Base-by-base conservation (phyloP, 2,888 invertebrate species). In the Steinernema scapterisci region DNA sequence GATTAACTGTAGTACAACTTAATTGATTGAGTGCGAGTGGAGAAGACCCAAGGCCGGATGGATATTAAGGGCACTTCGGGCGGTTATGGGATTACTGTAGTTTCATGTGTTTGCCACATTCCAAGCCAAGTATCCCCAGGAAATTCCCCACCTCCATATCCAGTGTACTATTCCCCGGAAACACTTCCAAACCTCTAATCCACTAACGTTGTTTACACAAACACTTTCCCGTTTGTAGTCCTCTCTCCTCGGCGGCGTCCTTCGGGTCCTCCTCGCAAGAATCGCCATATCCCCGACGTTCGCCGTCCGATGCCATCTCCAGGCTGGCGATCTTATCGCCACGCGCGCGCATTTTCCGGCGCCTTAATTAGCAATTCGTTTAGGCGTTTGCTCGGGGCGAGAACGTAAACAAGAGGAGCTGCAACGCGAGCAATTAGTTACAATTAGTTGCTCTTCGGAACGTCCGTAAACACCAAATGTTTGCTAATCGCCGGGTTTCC, bases 401-500 rank as follows among this genome's bases (percentile, higher is more conserved):
- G 31, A 13, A 63, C 48, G 48, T 48, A 48, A 48, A 48, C 48
- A 48, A 38, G 48, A 48, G 48, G 13, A 16, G 48, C 38, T 38
- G 38, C 38, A 38, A 48, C 3, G 48, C 48, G 48, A 16, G 25
- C 63, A 63, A 63, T 63, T 63, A 63, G 63, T 63, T 63, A 27
- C 63, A 63, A 63, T 63, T 31, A 63, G 63, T 54, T 16, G 54
- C 63, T 25, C 27, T n/a, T 5, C 13, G 48, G n/a, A 48, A 6
- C 38, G 21, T 52, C 63, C 63, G 63, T 63, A 27, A 63, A 63
- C 63, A 63, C 63, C 27, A 31, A 63, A 63, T 63, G 63, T 63
- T 63, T 63, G 63, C 63, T 16, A 31, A 27, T 63, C 63, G 48
- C 16, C 48, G 7, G 13, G 19, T 48, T 48, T 48, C 48, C n/a